Evolutionary conservation across 2,113 vertebrate genomes (phyloP), one percentile per base, ranked within the genome.

Genomic region (Catharus fuscescens): DNA sequence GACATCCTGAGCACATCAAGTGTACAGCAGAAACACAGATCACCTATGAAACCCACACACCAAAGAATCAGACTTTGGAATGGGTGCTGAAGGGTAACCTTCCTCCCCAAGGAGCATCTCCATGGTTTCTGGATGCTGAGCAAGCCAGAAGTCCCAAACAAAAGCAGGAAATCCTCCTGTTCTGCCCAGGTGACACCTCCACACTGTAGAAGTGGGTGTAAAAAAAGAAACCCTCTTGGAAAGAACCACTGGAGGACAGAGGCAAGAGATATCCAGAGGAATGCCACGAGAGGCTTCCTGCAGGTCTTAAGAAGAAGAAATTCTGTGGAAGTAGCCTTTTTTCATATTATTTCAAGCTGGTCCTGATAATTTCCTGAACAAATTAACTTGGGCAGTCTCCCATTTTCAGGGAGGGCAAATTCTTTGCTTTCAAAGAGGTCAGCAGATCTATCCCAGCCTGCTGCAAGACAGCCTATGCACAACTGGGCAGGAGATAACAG

Each of bases 91-190:
- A 76, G 40, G 70, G 19, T 40, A 87, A 2, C 8, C 10, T 65
- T 57, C n/a, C 14, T 78, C n/a, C 28, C 2, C 1, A 3, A 2
- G 2, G 7, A 78, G 9, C 9, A 23, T 23, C 15, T 72, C 24
- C 0, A 0, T 38, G 40, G 2, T 40, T 90, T 82, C n/a, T 61
- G 48, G 21, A 44, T 76, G 40, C 19, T 53, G 21, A 61, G n/a
- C 29, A 88, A 88, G 15, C 2, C 57, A 92, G 70, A 87, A 72
- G 38, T 32, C 50, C 34, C 13, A 12, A 14, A 65, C 7, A 77
- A 82, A 76, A 76, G 25, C 11, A 76, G 52, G 2, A 25, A 66
- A 57, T 38, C n/a, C 14, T 86, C 13, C 21, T 5, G 1, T 38
- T 73, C 64, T 66, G 20, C 36, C 28, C 28, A 61, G 28, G n/a